Conservation (phyloP, 1,140 invertebrate species). For the Neodiprion virginianus region DNA sequence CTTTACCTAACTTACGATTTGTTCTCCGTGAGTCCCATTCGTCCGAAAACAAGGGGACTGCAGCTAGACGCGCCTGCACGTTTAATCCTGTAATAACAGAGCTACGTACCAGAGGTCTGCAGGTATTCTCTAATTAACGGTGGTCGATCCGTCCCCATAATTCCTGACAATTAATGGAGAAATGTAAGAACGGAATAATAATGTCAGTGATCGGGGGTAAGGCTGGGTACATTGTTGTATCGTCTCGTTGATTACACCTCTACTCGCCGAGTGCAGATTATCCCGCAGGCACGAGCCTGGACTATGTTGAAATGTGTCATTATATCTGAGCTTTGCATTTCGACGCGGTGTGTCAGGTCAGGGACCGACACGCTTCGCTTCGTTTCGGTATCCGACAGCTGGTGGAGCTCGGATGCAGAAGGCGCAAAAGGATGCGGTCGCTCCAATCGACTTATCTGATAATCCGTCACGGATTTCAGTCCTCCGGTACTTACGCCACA, state of each 20-base stretch:
- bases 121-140: too few relatives aligned
- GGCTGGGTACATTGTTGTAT: background rate
- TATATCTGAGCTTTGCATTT: background rate
- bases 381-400: background rate
- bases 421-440: too few relatives aligned
- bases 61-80: too few relatives aligned
- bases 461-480: too few relatives aligned
- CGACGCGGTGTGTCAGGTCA: slow-evolving; percentile 2
- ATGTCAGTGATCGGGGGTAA: background rate
- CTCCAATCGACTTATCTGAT: too few relatives aligned
- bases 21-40: too few relatives aligned
- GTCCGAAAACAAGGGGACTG: too few relatives aligned
- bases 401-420: background rate
- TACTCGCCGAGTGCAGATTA: background rate
- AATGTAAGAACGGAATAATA: background rate
- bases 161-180: background rate
- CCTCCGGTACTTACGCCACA: too few relatives aligned
- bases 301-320: background rate
- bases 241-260: background rate
- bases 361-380: background rate
- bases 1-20: too few relatives aligned
- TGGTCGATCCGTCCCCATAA: background rate
- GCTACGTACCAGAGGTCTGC: too few relatives aligned
- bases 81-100: too few relatives aligned
- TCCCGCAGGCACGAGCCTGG: background rate